Conservation (phyloP, 2,797 vertebrate species). For the Sebastiscus albofasciatus region DNA sequence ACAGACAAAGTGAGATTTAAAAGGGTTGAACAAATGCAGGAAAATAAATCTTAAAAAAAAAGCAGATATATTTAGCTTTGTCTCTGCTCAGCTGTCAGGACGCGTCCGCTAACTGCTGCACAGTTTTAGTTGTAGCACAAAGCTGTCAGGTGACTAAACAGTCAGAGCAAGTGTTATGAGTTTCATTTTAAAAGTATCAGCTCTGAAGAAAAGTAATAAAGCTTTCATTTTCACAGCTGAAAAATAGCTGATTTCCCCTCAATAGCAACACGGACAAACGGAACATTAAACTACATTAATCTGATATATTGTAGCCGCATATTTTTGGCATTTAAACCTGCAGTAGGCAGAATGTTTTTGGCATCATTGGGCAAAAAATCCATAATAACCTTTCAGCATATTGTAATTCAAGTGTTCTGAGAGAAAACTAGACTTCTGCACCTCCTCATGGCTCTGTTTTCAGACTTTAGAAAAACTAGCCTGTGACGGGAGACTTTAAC, state of each 20-base stretch:
- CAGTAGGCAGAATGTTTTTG: too few species aligned
- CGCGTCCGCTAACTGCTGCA: not conserved
- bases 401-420: too few species aligned
- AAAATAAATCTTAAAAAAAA: not conserved
- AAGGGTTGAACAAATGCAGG: not conserved
- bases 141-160: not conserved
- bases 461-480: too few species aligned
- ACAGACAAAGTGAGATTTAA: not conserved
- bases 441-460: too few species aligned
- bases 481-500: too few species aligned
- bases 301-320: not conserved
- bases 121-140: not conserved
- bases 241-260: not conserved
- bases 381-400: too few species aligned
- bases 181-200: not conserved
- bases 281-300: not conserved
- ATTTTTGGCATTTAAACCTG: not conserved
- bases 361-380: too few species aligned
- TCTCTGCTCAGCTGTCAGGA: not conserved
- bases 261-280: not conserved
- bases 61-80: not conserved
- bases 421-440: too few species aligned
- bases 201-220: not conserved
- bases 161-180: not conserved
- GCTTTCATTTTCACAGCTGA: not conserved